Conservation (phyloP, 2,113 vertebrate species). For the Psettodes erumei region DNA sequence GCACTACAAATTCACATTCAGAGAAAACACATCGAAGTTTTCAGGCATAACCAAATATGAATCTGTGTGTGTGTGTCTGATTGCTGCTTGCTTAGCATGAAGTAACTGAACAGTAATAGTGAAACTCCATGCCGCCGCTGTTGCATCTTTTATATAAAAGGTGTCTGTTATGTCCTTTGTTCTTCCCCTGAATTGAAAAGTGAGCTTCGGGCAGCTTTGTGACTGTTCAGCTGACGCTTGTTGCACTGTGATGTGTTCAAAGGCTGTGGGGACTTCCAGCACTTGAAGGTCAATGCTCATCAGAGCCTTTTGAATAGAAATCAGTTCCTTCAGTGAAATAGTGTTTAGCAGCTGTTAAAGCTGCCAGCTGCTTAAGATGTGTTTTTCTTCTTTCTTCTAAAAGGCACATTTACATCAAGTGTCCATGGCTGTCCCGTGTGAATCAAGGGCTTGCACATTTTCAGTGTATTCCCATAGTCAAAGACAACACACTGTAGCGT, state of each 20-base stretch:
- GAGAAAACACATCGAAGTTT: background rate
- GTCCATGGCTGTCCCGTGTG: background rate
- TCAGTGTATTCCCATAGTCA: background rate
- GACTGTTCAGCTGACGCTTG: background rate
- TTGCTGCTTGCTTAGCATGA: background rate
- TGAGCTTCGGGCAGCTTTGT: background rate
- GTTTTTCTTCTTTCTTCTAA: background rate
- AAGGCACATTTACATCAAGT: background rate
- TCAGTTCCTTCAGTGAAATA: background rate
- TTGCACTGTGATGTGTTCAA: constrained; percentile 6
- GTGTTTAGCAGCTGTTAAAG: background rate
- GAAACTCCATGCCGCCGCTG: background rate
- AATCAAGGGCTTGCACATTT: background rate
- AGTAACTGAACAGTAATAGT: background rate
- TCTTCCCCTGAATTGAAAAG: constrained; percentile 5
- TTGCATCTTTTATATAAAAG: background rate
- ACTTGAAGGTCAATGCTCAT: constrained; percentile 10
- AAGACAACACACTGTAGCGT: background rate
- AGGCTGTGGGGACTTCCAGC: background rate
- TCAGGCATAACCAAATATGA: background rate
- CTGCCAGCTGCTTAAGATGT: background rate
- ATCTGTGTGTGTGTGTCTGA: background rate
- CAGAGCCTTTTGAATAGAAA: background rate
- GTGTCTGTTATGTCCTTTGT: background rate
- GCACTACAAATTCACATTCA: no score